Conservation (phyloP, 2,888 invertebrate species). For the Mallateleia sp. region DNA sequence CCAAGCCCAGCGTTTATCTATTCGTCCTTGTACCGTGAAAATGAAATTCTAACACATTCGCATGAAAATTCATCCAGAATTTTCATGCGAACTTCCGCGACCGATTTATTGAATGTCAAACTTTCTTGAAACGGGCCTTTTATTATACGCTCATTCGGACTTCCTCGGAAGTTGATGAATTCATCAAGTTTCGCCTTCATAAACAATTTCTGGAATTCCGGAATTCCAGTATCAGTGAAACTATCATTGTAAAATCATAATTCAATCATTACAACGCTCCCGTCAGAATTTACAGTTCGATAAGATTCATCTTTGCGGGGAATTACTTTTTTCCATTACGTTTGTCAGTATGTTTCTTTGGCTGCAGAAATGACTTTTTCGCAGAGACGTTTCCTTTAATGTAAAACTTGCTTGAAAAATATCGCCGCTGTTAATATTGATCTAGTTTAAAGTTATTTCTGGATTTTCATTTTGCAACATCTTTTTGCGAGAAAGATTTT, state of each 20-base stretch:
- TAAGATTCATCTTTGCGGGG: conserved; percentile 1
- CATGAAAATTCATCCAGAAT: conserved; percentile 67
- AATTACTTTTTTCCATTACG: background rate
- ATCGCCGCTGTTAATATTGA: conserved; percentile 54
- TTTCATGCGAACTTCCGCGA: conserved; percentile 43
- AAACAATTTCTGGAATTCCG: conserved; percentile 59
- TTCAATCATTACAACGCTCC: conserved; percentile 29
- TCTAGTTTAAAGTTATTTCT: conserved; percentile 37
- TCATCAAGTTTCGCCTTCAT: conserved; percentile 67
- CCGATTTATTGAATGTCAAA: conserved; percentile 67
- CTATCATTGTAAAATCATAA: conserved; percentile 53
- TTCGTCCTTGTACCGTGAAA: background rate
- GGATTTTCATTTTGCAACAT: conserved; percentile 1
- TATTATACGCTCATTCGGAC: conserved; percentile 52
- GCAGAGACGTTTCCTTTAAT: conserved; percentile 3
- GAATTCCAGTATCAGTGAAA: conserved; percentile 8
- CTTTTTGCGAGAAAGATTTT: conserved; percentile 21
- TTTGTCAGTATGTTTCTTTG: background rate
- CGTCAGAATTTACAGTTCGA: conserved; percentile 24
- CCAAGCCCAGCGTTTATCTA: conserved; percentile 9
- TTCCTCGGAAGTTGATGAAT: conserved; percentile 61
- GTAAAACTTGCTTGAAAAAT: conserved; percentile 43
- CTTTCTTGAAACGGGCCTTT: conserved; percentile 69
- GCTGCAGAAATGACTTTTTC: conserved; percentile 15
- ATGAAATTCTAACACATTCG: conserved; percentile 59